Base-by-base conservation (phyloP, 2,797 vertebrate genomes). In the Enteromius thamalakanensis region DNA sequence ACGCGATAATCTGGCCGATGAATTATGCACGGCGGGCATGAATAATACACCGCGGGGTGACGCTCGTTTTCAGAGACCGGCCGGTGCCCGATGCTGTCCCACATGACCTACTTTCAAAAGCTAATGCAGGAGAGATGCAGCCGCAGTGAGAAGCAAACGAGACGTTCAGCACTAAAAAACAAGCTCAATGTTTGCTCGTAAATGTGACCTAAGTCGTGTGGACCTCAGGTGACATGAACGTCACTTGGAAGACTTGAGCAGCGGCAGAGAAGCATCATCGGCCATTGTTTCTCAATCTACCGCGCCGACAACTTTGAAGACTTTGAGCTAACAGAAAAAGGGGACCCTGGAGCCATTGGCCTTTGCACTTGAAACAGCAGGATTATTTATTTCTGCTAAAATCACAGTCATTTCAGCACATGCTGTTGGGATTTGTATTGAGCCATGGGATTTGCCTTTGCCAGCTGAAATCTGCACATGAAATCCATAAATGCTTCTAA, bases 41-140 rank as follows among this genome's bases (percentile, higher is more conserved):
- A 85, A 87, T 85, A 10, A 85, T 88, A 58, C 74, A 78, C 53
- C 67, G 60, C 21, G n/a, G 9, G 45, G 32, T 47, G 72, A 65
- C 26, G 47, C 76, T 85, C 37, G 55, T 49, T 76, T 65, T 70
- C 72, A 78, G 11, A 76, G 82, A 60, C 84, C 29, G 47, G 84
- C 65, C 86, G 60, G 86, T 84, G 62, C 53, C 51, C 34, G 47
- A 76, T 75, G 40, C 23, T n/a, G 84, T 78, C 60, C 85, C 70
- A 82, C 79, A 79, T 92, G 92, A 93, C 93, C 93, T 89, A 93
- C 84, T 91, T 94, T 85, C 69, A 51, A 58, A 45, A 81, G 74
- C 40, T 26, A 40, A 53, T 32, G 34, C 37, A 23, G 79, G 53
- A 80, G 23, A 77, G 58, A 76, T 71, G 72, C 74, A 19, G 26